Evolutionary conservation across 2,113 vertebrate species (phyloP), one percentile per base, ranked within the genome.

Genomic region (Hydropotes inermis): DNA sequence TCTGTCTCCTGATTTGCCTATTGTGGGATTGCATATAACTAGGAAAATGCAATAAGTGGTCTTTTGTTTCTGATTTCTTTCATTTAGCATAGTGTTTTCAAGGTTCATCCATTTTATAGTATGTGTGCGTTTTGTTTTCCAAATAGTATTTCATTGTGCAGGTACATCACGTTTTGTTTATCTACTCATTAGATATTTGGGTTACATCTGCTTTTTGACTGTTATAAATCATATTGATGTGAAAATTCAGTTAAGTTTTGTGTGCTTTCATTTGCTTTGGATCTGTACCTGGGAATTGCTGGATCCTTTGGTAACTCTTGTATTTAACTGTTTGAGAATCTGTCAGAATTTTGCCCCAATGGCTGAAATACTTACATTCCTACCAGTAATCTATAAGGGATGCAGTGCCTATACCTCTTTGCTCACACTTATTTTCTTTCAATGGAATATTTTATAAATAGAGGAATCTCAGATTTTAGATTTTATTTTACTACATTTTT

Each of bases 391-490:
- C 30, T 54, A 5, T 60, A 36, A 91, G 25, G 23, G 28, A 16
- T 92, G 21, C 27, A 39, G 1, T 78, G 91, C 67, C 13, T 93
- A 5, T 19, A 43, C 39, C 47, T 89, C 39, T 94, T 61, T 60
- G 43, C 19, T 15, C 92, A 17, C 33, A 76, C 1, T 61, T 23
- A n/a, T 45, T 95, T 89, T 93, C 16, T 8, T 94, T 84, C 13
- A 87, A 11, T 96, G 64, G 25, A 87, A 76, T 94, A 57, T 85
- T 92, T 92, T 90, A 23, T 79, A 61, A 61, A 21, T 90, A 94
- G 52, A 74, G 64, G 76, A 89, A 57, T 60, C 23, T 17, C 47
- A 82, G 57, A 83, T 93, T 95, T 90, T 54, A 90, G 21, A 16
- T 74, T 90, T 90, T 60, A 82, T 86, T 83, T 55, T 60, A 13